A percentile compares a stretch with the other conserved stretches of the same genome.
Conservation (phyloP, 2,797 vertebrate species). For the Steatocranus sp. region DNA sequence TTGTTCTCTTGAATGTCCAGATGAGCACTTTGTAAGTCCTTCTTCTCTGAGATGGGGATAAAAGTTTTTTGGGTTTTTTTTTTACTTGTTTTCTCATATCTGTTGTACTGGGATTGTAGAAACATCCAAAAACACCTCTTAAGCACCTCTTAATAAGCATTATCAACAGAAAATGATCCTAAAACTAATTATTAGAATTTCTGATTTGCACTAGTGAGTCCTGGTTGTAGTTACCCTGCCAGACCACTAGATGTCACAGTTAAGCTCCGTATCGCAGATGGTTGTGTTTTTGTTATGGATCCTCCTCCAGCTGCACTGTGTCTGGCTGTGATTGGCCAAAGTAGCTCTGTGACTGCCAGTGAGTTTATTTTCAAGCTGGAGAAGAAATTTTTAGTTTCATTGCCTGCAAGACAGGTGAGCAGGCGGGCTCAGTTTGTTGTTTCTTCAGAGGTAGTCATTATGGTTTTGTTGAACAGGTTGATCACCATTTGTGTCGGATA, state of each 20-base stretch:
- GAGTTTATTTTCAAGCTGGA: not conserved
- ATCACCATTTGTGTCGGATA: not conserved
- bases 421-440: not conserved
- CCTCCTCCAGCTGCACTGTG: conserved; percentile 22
- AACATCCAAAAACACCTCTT: not conserved
- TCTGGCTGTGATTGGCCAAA: conserved; percentile 36
- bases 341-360: not conserved
- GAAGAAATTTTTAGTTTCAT: not conserved
- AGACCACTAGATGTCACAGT: conserved; percentile 32
- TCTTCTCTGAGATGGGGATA: not conserved
- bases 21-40: fast-evolving
- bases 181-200: not conserved
- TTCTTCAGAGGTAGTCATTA: not conserved
- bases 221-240: not conserved
- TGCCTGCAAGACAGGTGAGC: not conserved
- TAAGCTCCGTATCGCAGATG: not conserved
- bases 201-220: not conserved
- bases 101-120: not conserved
- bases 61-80: fast-evolving
- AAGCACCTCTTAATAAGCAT: too few relatives aligned
- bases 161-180: not conserved
- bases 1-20: not conserved
- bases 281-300: not conserved
- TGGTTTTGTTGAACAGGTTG: not conserved
- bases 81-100: not conserved